Conservation (phyloP, 2,113 vertebrate species). For the Ammospiza nelsoni region DNA sequence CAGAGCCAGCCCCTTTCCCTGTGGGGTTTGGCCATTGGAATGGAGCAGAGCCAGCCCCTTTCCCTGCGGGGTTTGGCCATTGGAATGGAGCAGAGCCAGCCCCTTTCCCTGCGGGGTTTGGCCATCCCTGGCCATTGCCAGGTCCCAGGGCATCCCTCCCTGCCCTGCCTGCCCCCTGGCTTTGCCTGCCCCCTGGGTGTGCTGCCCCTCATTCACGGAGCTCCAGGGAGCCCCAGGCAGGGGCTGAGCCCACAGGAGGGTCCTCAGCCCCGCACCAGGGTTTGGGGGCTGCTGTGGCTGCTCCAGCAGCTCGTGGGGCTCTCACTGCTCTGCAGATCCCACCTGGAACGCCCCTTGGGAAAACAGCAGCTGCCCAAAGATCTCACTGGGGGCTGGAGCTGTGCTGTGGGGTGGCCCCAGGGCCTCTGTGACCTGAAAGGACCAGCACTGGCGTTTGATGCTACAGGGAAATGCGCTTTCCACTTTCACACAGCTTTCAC, state of each 20-base stretch:
- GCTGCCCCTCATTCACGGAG: not conserved
- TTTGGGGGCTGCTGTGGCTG: not conserved
- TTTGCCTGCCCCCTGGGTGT: not conserved
- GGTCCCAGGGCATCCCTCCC: rapidly evolving
- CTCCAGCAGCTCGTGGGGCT: not conserved
- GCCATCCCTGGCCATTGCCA: not conserved
- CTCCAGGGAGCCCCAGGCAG: not conserved
- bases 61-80: no score
- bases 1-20: no score
- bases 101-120: no score
- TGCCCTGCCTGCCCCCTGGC: not conserved
- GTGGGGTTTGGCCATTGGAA: no score
- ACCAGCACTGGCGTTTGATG: not conserved
- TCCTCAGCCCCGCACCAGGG: not conserved
- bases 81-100: no score
- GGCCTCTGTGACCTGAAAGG: not conserved
- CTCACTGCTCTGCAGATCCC: not conserved
- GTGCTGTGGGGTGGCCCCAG: not conserved
- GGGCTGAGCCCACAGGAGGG: not conserved
- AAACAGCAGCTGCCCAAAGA: not conserved
- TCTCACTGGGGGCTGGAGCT: not conserved
- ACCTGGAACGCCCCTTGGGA: not conserved
- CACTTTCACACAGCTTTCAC: not conserved
- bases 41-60: no score
- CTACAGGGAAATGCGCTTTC: not conserved